Conservation (phyloP, 1,140 invertebrate species). For the Zaprionus kolodkinae region DNA sequence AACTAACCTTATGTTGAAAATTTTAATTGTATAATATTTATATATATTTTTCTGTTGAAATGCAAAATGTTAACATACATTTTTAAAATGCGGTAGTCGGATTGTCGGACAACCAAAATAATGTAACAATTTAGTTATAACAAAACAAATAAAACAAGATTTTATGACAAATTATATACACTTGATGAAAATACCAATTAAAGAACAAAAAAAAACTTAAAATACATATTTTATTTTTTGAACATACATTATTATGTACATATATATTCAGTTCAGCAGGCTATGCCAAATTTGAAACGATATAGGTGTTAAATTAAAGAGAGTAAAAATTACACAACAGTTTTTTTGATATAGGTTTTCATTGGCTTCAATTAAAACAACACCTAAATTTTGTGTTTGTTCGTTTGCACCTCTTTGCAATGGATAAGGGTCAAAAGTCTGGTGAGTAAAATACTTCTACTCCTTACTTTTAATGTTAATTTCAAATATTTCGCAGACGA, state of each 20-base stretch:
- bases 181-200: constrained; percentile 60
- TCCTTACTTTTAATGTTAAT: neutral
- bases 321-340: constrained; percentile 5
- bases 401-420: constrained; percentile 20
- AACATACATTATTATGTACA: neutral
- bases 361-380: constrained; percentile 22
- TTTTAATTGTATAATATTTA: constrained; percentile 74
- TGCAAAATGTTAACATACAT: constrained; percentile 71
- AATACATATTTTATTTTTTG: neutral
- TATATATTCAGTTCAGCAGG: constrained; percentile 26
- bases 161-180: constrained; percentile 75
- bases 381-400: constrained; percentile 8
- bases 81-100: constrained; percentile 58
- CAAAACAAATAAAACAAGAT: constrained; percentile 46
- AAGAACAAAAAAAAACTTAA: constrained; percentile 47
- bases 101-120: constrained; percentile 41
- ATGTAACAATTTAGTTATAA: constrained; percentile 71
- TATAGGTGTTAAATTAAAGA: constrained; percentile 14
- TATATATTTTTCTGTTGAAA: constrained; percentile 53
- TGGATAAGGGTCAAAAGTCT: constrained; percentile 61
- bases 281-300: neutral
- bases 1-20: constrained; percentile 53
- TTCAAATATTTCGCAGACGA: constrained; percentile 34
- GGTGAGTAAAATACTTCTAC: constrained; percentile 23
- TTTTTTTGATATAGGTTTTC: constrained; percentile 33